phyloP scores from a whole-genome alignment of 2,797 vertebrate species.

The Lepus townsendii region DNA sequence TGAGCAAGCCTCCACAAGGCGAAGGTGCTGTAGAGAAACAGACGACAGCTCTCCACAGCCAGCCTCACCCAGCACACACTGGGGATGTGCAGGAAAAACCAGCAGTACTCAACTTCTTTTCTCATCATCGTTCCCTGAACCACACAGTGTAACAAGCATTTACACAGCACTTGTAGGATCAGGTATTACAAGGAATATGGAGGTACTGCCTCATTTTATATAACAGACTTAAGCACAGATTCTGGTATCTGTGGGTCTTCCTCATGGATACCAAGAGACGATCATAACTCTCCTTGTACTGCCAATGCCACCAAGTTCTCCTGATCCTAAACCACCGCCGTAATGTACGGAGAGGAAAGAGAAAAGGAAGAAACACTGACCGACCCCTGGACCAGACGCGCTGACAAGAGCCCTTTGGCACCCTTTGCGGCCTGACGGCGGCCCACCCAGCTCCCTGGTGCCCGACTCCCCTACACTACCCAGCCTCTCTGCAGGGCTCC shows the following conservation, averaged over 20 bases:
- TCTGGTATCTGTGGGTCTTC: too few relatives aligned
- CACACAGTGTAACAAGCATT: too few relatives aligned
- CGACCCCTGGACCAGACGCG: background rate
- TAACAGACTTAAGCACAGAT: too few relatives aligned
- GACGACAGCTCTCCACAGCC: background rate
- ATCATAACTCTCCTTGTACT: background rate
- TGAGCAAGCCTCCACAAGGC: background rate
- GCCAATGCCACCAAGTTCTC: background rate
- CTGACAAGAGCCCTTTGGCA: background rate
- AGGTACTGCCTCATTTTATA: too few relatives aligned
- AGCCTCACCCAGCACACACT: too few relatives aligned
- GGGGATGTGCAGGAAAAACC: too few relatives aligned
- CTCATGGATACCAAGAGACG: too few relatives aligned
- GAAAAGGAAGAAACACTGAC: background rate
- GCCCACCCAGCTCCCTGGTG: rapidly evolving
- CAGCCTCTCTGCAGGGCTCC: background rate
- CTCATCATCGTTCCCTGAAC: too few relatives aligned
- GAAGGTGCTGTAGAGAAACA: constrained; percentile 13
- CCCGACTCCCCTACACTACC: background rate
- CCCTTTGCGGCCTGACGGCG: background rate
- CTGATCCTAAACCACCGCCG: background rate
- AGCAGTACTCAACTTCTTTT: too few relatives aligned
- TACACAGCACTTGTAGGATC: too few relatives aligned
- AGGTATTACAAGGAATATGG: too few relatives aligned
- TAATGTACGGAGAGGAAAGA: background rate